A percentile compares a stretch with the other conserved stretches of the same genome.
These are phyloP conservation scores for Leuciscus waleckii DNA, from an alignment of 2,797 vertebrate genomes.

Conservation along the genomic window DNA sequence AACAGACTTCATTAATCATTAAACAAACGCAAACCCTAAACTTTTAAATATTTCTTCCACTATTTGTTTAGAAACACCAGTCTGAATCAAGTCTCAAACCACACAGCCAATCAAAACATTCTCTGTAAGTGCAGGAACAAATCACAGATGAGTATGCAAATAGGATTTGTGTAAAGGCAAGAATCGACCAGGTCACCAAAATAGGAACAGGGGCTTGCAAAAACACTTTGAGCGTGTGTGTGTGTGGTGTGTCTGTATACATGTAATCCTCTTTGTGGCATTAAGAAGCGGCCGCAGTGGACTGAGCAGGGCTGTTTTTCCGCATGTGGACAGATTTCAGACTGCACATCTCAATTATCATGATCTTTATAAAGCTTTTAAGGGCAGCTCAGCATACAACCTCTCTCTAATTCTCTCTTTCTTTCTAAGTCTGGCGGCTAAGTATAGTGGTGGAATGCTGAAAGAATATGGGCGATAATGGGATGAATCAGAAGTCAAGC, in stretches of 20 bases:
- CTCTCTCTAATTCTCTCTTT: constrained; percentile 29
- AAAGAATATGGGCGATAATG: constrained; percentile 54
- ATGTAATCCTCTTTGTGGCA: constrained; percentile 53
- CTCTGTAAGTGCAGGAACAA: background rate
- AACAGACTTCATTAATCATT: background rate
- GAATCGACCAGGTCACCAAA: constrained; percentile 15
- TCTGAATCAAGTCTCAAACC: background rate
- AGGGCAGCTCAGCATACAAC: constrained; percentile 38
- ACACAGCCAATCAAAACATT: constrained; percentile 24
- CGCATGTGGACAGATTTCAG: constrained; percentile 53
- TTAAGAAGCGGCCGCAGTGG: constrained; percentile 20
- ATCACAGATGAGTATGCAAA: constrained; percentile 26
- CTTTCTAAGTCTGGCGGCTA: constrained; percentile 34
- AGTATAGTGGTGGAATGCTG: constrained; percentile 45
- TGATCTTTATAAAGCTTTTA: constrained; percentile 55
- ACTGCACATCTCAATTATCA: constrained; percentile 56
- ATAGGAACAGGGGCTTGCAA: background rate
- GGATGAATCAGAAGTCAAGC: constrained; percentile 58
- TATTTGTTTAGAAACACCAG: background rate
- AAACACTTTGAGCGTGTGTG: background rate
- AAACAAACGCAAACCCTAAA: background rate
- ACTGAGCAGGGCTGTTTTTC: constrained; percentile 32
- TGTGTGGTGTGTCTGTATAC: constrained; percentile 18
- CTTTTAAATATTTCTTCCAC: background rate
- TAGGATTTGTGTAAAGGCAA: constrained; percentile 15